Evolutionary conservation across 2,888 invertebrate genomes (phyloP).

Genomic region (Drosophila lutescens): DNA sequence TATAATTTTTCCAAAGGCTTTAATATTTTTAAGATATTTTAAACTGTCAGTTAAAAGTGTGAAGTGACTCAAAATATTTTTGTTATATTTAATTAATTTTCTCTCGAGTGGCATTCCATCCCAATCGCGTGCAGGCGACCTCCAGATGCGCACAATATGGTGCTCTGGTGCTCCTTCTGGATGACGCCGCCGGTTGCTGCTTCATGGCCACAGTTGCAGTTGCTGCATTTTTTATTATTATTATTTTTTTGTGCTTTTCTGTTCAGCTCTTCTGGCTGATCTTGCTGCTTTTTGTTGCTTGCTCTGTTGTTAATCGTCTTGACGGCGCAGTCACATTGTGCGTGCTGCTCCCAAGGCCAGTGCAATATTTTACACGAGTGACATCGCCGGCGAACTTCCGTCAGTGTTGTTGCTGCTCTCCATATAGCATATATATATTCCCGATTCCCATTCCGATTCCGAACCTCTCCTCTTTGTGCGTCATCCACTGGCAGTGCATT

Average conservation of each 20-base stretch:
- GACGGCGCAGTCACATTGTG: conserved; percentile 72
- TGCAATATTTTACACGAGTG: conserved; percentile 80
- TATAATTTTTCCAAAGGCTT: no score
- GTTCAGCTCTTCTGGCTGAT: conserved; percentile 23
- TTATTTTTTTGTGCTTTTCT: not conserved
- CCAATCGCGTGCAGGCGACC: conserved; percentile 57
- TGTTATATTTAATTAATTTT: not conserved
- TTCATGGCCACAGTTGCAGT: conserved; percentile 43
- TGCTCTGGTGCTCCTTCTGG: conserved; percentile 74
- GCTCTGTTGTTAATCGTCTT: conserved; percentile 78
- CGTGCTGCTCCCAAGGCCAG: conserved; percentile 80
- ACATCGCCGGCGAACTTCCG: conserved; percentile 70
- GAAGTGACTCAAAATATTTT: not conserved
- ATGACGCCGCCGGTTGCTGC: conserved; percentile 39
- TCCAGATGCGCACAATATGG: conserved; percentile 81
- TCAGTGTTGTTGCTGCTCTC: conserved; percentile 44
- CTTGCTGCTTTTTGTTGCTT: conserved; percentile 35
- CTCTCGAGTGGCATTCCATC: conserved; percentile 8
- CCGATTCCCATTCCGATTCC: not conserved
- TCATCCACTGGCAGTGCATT: conserved; percentile 33
- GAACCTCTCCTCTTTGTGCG: conserved; percentile 17
- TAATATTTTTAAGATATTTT: not conserved
- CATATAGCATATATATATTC: not conserved
- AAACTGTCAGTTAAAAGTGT: not conserved
- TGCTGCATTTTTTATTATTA: conserved; percentile 36